phyloP scores from a whole-genome alignment of 2,888 invertebrate species.

The Protonemura montana region DNA sequence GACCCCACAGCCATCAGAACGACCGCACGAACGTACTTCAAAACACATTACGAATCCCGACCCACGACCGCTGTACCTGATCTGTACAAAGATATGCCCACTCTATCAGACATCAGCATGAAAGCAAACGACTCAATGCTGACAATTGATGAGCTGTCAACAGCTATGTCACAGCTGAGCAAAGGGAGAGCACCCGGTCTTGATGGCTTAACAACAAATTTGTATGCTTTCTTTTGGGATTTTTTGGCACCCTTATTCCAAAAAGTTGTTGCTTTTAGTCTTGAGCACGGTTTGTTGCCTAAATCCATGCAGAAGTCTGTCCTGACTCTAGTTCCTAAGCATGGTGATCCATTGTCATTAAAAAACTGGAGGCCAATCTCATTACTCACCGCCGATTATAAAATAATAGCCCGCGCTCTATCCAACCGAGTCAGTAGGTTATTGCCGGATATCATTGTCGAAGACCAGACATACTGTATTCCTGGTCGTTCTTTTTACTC shows the following conservation, averaged over 20 bases:
- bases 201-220: too few species aligned
- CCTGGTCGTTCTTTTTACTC: neutral
- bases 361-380: slow-evolving; percentile 32
- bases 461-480: slow-evolving; percentile 8
- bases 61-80: too few species aligned
- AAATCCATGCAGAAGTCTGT: neutral
- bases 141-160: too few species aligned
- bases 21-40: too few species aligned
- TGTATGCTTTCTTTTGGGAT: too few species aligned
- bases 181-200: too few species aligned
- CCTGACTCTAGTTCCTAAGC: neutral
- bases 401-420: neutral
- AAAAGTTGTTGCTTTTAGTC: neutral
- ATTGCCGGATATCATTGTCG: neutral
- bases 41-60: too few species aligned
- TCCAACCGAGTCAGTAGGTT: neutral
- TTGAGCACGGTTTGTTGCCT: slow-evolving; percentile 8
- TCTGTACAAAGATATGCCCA: too few species aligned
- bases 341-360: neutral
- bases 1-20: too few species aligned
- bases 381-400: slow-evolving; percentile 20
- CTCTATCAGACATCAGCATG: too few species aligned
- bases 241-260: neutral
- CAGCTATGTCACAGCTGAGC: too few species aligned
- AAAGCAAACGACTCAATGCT: too few species aligned